Base-by-base conservation (phyloP, 2,888 invertebrate genomes). In the Drosophila crucigera region DNA sequence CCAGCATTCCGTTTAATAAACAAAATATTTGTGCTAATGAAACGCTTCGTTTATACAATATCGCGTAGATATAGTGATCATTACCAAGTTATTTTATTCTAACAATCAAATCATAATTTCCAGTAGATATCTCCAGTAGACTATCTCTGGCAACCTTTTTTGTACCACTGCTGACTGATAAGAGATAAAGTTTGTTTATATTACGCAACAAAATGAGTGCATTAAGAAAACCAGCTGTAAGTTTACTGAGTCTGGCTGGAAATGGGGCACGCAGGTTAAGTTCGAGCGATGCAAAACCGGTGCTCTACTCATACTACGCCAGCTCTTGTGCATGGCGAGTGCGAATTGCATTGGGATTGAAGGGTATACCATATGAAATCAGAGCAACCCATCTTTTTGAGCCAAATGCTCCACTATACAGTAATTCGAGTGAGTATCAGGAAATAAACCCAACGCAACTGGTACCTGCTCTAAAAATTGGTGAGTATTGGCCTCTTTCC, bases 261-360 rank as follows among this genome's bases (percentile, higher is more conserved):
- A 68, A 9, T 2, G 56, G 53, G 0, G 58, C 25, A 0, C 50
- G 64, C n/a, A 19, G 22, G 6, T 33, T 31, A 4, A 70, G 50
- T 33, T 68, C 58, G 1, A 61, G 16, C 31, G n/a, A 64, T 25
- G 47, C 64, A 65, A 94, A 97, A 97, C 96, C 80, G 1, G 95
- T 97, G 93, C 94, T 98, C 49, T 98, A 97, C 93, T 97, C 98
- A 47, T 98, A 97, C 94, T 98, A 97, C 97, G 95, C 97, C 90
- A 98, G 98, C 94, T 98, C 98, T 30, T 98, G 98, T 91, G 96
- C 98, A 0, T 98, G 98, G 98, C 95, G 98, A 81, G 98, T 98
- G 62, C 94, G 98, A 84, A 97, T 98, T 90, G 99, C 98, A 16
- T 94, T 99, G 76, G 98, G 97, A 84, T 94, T 98, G 60, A 99